phyloP scores from a whole-genome alignment of 2,797 vertebrate genomes.

The Cossypha niveicapilla region DNA sequence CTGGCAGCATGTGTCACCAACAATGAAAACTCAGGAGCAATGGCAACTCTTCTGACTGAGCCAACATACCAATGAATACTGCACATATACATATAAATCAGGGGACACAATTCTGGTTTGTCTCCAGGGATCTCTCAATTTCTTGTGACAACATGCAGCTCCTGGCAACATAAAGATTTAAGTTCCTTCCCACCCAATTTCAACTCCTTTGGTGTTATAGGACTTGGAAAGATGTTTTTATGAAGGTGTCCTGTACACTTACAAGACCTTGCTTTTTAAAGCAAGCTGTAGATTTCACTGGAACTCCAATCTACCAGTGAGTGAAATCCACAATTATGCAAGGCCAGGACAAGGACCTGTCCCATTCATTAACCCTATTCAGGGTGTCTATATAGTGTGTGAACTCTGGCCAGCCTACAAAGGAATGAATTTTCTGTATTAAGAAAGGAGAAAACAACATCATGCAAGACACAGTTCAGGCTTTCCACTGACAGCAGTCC shows the following conservation, averaged over 20 bases:
- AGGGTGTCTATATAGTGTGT: not conserved
- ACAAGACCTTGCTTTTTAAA: not conserved
- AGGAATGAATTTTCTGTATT: not conserved
- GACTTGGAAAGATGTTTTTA: not conserved
- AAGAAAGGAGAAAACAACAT: not conserved
- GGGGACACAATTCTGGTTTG: not conserved
- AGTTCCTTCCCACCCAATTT: not conserved
- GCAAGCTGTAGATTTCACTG: not conserved
- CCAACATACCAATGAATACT: not conserved
- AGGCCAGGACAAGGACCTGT: not conserved
- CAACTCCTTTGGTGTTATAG: not conserved
- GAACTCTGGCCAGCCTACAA: not conserved
- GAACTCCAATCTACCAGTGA: not conserved
- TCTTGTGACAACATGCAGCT: not conserved
- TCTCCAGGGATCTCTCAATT: not conserved
- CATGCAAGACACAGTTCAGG: not conserved
- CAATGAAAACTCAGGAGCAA: not conserved
- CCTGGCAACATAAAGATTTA: not conserved
- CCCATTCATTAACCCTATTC: not conserved
- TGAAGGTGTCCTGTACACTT: not conserved
- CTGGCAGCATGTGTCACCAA: not conserved
- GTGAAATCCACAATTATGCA: not conserved
- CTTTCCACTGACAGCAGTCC: not conserved
- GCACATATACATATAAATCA: not conserved
- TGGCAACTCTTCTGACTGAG: not conserved